These are phyloP conservation scores for Camponotus floridanus DNA, from an alignment of 1,140 invertebrate species.

Conservation along the genomic window DNA sequence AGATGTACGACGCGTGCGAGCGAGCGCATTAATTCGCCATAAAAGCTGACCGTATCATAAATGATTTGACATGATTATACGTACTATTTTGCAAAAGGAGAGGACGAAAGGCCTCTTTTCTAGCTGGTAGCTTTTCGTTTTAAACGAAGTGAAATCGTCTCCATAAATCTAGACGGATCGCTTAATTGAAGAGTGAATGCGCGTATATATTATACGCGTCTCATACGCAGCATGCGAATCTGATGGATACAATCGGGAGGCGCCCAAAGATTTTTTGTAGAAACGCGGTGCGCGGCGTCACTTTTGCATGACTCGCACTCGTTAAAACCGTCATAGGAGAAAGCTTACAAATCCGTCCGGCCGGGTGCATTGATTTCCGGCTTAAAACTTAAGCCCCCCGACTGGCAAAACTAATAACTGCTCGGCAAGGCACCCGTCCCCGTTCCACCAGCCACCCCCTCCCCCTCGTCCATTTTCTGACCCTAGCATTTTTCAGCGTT, in stretches of 20 bases:
- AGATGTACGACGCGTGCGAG: conserved; percentile 7
- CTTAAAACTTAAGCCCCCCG: conserved; percentile 76
- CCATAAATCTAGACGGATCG: background rate
- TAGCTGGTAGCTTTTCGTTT: background rate
- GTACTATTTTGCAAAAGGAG: conserved; percentile 12
- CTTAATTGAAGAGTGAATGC: conserved; percentile 62
- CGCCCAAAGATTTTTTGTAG: conserved; percentile 65
- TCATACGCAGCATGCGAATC: background rate
- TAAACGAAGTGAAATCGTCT: conserved; percentile 5
- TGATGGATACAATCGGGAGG: conserved; percentile 28
- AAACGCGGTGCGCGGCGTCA: conserved; percentile 63
- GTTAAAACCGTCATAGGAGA: conserved; percentile 76
- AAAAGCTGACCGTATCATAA: conserved; percentile 36
- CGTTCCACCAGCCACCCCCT: background rate
- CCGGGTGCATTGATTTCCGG: conserved; percentile 76
- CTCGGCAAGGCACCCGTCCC: conserved; percentile 66
- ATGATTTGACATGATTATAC: conserved; percentile 46
- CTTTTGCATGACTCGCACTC: conserved; percentile 74
- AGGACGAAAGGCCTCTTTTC: background rate
- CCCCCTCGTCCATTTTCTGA: background rate
- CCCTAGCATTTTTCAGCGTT: conserved; percentile 66
- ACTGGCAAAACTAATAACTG: conserved; percentile 78
- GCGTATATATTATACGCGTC: background rate
- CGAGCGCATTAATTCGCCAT: conserved; percentile 47
- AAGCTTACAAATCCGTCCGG: conserved; percentile 75